Evolutionary conservation across 2,888 invertebrate genomes (phyloP).

Genomic region (Gandaritis pyraliata): DNA sequence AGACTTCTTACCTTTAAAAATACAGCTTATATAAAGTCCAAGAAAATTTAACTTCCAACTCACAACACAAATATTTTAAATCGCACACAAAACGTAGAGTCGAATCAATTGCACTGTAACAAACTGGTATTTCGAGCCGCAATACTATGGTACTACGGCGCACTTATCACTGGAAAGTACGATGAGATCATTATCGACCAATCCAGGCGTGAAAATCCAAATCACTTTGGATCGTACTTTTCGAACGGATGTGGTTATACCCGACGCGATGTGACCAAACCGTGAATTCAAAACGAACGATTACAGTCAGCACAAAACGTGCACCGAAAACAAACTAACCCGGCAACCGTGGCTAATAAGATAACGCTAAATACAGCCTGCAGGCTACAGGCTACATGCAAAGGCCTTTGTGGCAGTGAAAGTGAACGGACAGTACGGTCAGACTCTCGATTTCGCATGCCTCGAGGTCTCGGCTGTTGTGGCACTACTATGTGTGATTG

Average conservation of each 20-base stretch:
- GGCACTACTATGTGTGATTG: conserved; percentile 39
- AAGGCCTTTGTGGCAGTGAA: conserved; percentile 62
- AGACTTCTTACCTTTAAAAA: conserved; percentile 15
- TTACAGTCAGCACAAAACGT: conserved; percentile 43
- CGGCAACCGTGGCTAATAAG: conserved; percentile 53
- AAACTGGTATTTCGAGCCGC: conserved; percentile 9
- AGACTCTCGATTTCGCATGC: conserved; percentile 69
- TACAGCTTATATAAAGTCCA: neutral
- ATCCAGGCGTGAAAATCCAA: conserved; percentile 33
- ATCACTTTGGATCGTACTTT: conserved; percentile 32
- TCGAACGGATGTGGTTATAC: conserved; percentile 29
- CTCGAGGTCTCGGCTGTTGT: conserved; percentile 53
- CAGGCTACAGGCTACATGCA: conserved; percentile 33
- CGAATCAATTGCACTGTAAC: conserved; percentile 9
- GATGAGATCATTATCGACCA: conserved; percentile 27
- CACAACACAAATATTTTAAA: conserved; percentile 14
- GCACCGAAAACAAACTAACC: conserved; percentile 51
- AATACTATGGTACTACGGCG: conserved; percentile 17
- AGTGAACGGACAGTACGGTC: conserved; percentile 60
- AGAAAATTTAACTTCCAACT: conserved; percentile 1
- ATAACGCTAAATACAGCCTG: conserved; percentile 53
- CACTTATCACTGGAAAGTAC: conserved; percentile 34
- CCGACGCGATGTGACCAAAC: conserved; percentile 31
- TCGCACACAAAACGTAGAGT: conserved; percentile 11
- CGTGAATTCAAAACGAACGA: conserved; percentile 34